Percentiles rank a stretch among this genome's conserved stretches.
Conservation (phyloP, 2,113 vertebrate species). For the Benitochromis conjunctus region DNA sequence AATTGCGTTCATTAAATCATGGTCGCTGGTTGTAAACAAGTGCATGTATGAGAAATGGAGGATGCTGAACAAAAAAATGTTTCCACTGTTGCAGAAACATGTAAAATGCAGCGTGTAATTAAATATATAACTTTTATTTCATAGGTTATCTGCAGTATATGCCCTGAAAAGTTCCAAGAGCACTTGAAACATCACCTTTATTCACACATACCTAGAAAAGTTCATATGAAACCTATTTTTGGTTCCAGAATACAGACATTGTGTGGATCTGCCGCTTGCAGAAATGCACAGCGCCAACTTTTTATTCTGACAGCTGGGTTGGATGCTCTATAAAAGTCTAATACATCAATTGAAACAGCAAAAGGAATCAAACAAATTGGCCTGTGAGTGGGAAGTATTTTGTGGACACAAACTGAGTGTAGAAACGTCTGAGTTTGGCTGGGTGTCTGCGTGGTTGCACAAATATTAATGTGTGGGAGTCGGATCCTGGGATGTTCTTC, state of each 20-base stretch:
- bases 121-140: not conserved
- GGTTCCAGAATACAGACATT: not conserved
- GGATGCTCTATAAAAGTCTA: constrained; percentile 21
- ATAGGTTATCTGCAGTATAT: not conserved
- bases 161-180: not conserved
- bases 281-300: not conserved
- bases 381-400: constrained; percentile 57
- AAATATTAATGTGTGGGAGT: constrained; percentile 61
- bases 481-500: constrained; percentile 50
- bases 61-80: not conserved
- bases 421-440: constrained; percentile 30
- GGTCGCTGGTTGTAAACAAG: not conserved
- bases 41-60: not conserved
- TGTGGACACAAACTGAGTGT: constrained; percentile 46
- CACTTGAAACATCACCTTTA: not conserved
- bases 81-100: not conserved
- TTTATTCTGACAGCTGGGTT: not conserved
- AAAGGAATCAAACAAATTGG: constrained; percentile 64
- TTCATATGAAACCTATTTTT: not conserved
- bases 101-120: rapidly evolving
- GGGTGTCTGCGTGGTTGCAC: constrained; percentile 34
- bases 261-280: not conserved
- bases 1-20: not conserved
- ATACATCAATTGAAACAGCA: constrained; percentile 47
- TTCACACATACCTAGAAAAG: not conserved